Conservation (phyloP, 2,113 vertebrate species). For the Cephalophus harveyi region DNA sequence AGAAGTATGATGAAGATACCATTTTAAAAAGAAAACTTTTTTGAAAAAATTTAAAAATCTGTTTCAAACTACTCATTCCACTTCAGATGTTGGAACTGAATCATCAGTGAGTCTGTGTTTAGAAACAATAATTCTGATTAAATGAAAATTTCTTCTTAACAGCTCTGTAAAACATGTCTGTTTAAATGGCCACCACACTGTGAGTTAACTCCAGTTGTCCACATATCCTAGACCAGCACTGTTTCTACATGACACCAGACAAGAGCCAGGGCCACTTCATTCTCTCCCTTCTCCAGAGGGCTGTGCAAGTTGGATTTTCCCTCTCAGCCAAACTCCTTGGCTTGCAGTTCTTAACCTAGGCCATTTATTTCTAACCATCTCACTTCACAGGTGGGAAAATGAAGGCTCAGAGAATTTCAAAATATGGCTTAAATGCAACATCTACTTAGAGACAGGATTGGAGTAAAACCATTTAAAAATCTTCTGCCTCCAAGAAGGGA, state of each 20-base stretch:
- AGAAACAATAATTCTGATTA: background rate
- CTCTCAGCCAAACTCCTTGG: background rate
- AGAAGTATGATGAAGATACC: background rate
- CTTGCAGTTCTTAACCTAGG: background rate
- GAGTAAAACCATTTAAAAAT: background rate
- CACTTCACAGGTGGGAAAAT: background rate
- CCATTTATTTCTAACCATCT: background rate
- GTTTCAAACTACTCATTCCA: background rate
- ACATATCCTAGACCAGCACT: background rate
- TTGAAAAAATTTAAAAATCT: background rate
- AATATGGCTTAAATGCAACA: background rate
- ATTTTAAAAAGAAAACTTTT: background rate
- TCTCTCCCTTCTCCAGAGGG: background rate
- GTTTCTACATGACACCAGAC: accelerated
- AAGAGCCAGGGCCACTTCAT: background rate
- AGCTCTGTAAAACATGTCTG: background rate
- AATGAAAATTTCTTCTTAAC: background rate
- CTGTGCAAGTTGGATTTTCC: accelerated
- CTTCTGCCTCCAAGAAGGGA: background rate
- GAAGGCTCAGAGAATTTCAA: background rate
- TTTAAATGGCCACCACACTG: background rate
- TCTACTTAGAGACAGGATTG: background rate
- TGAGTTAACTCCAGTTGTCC: background rate
- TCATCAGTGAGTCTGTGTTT: background rate
- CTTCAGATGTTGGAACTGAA: background rate